Base-by-base conservation (phyloP, 2,113 vertebrate genomes). In the Sphaerodactylus townsendi region DNA sequence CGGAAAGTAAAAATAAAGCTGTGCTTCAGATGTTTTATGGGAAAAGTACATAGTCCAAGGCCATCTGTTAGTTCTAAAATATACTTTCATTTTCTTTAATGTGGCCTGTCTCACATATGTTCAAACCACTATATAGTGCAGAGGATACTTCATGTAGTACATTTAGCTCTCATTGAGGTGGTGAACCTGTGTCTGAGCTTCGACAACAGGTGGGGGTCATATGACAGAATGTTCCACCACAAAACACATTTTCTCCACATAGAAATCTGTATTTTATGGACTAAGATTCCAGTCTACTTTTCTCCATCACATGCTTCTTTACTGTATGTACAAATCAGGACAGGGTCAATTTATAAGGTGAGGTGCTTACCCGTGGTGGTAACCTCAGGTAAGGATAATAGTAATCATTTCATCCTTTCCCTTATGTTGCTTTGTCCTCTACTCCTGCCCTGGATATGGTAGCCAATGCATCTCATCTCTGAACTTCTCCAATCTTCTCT, bases 1-100 rank as follows among this genome's bases (percentile, higher is more conserved):
- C 91, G 72, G 5, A 56, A 82, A 91, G 77, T 80, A 85, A 90
- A 92, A 88, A 80, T 87, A 87, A 87, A 93, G 69, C 83, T 88
- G 77, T 88, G 81, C 85, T 78, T 80, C 86, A 84, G 90, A 86
- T 88, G 65, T 72, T 69, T 83, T 87, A 81, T 87, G 64, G 82
- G 39, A 39, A 1, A 2, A 35, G 0, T 5, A 21, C 19, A 82
- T 25, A 33, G 76, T 81, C 48, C 81, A 69, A 81, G 79, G 44
- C 92, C 90, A 86, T 86, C 88, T 79, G 59, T 85, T 90, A 83
- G 79, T 82, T 81, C 28, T 72, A 71, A 39, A 41, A 44, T 21
- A 72, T 39, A 41, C 10, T 72, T 59, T 9, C 62, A 76, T 76
- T 30, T 59, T 62, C 13, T 59, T 77, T 59, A 59, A 77, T 2